Evolutionary conservation across 2,797 vertebrate genomes (phyloP).

Genomic region (Cephalopachus bancanus): DNA sequence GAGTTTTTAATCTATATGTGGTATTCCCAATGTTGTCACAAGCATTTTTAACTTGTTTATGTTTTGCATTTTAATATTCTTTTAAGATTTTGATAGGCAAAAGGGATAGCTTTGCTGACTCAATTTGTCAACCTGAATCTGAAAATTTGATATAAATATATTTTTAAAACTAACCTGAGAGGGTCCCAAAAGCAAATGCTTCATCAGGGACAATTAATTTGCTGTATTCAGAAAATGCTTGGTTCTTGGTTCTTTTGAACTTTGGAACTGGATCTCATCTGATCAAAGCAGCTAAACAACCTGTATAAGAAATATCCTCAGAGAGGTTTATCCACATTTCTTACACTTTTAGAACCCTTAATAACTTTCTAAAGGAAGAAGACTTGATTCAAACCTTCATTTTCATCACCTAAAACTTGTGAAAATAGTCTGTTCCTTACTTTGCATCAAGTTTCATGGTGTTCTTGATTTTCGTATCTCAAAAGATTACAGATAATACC

Average conservation of each 20-base stretch:
- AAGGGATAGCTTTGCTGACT: neutral
- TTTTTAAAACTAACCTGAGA: constrained; percentile 58
- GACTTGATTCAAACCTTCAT: constrained; percentile 52
- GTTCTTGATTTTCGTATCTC: constrained; percentile 88
- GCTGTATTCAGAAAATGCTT: constrained; percentile 67
- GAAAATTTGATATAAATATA: constrained; percentile 53
- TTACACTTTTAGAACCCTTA: constrained; percentile 56
- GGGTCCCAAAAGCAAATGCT: neutral
- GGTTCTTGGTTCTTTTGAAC: constrained; percentile 64
- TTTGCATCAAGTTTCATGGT: constrained; percentile 81
- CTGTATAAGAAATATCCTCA: constrained; percentile 28
- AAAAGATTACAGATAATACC: constrained; percentile 92
- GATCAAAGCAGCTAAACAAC: constrained; percentile 74
- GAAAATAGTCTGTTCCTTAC: constrained; percentile 64
- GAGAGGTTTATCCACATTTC: constrained; percentile 56
- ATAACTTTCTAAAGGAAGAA: constrained; percentile 59
- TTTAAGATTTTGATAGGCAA: constrained; percentile 8
- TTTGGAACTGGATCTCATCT: constrained; percentile 57
- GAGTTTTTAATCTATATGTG: neutral
- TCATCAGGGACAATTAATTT: constrained; percentile 69
- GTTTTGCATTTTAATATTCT: constrained; percentile 43
- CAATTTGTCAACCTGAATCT: constrained; percentile 28
- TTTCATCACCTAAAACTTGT: constrained; percentile 65
- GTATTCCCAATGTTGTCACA: neutral
- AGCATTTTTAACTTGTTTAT: neutral